Evolutionary conservation across 2,888 invertebrate species (phyloP), one percentile per base, ranked within the genome.

Genomic region (Diogma glabrata): DNA sequence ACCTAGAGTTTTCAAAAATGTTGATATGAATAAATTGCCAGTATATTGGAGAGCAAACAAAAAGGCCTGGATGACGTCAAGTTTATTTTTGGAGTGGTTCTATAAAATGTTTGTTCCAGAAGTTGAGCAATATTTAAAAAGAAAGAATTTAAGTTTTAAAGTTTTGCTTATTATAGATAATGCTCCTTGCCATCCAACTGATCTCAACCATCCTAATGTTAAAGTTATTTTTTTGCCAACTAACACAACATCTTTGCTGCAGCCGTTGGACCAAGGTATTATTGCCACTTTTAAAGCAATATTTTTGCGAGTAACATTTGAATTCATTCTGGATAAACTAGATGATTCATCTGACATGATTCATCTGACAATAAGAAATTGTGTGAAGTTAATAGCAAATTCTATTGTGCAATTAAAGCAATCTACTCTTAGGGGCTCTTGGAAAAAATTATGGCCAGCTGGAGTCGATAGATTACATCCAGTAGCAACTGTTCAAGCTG

Each of bases 11-110:
- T 45, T 22, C n/a, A 45, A 45, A 40, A 45, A 45, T 43, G 9
- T 43, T n/a, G 43, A 43, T 43, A 43, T 20, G 22, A 43, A 22
- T 43, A 43, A 43, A 43, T 43, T 43, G 23, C 43, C 43, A n/a
- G 22, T 43, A 43, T 43, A 43, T 43, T 43, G 23, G 43, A 22
- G 43, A 7, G n/a, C 23, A 43, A 43, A 43, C 22, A 14, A 22
- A 43, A 43, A 43, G 22, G 22, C 43, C 12, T 43, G 22, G 43
- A 22, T 43, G 43, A 43, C 43, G 22, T 22, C 43, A 43, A 20
- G 20, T 9, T 3, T 38, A 4, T 38, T 38, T 38, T 19, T 9
- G 20, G 19, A 38, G 20, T 38, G 19, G 38, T 38, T 38, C 20
- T 17, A 17, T 20, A 12, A 38, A 38, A 38, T 38, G 5, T 16